These are phyloP conservation scores for Slavum lentiscoides DNA, from an alignment of 2,888 invertebrate genomes.

Conservation along the genomic window DNA sequence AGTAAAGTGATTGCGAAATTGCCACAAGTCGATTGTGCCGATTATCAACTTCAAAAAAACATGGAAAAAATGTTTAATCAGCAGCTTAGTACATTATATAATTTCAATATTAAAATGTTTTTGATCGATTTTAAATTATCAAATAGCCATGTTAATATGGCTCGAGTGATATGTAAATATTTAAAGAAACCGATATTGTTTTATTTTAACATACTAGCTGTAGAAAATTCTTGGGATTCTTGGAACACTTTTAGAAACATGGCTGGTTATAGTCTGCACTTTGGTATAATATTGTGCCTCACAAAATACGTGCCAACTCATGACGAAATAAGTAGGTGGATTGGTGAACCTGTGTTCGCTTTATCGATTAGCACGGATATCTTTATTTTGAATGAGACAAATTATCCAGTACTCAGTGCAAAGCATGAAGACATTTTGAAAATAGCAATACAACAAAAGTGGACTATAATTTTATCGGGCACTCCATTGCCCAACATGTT, in stretches of 20 bases:
- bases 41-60: conserved; percentile 15
- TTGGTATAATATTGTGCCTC: conserved; percentile 22
- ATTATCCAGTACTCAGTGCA: conserved; percentile 20
- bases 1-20: conserved; percentile 36
- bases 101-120: conserved; percentile 33
- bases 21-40: conserved; percentile 32
- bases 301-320: conserved; percentile 21
- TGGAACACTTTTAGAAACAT: conserved; percentile 45
- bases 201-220: conserved; percentile 22
- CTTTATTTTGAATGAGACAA: conserved; percentile 33
- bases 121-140: conserved; percentile 16
- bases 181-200: conserved; percentile 17
- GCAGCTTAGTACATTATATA: conserved; percentile 20
- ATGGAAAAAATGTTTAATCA: conserved; percentile 42
- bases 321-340: conserved; percentile 40
- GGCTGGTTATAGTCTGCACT: conserved; percentile 31
- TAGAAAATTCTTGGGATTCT: conserved; percentile 35
- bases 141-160: conserved; percentile 23
- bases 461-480: conserved; percentile 36
- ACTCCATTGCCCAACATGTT: conserved; percentile 26
- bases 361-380: conserved; percentile 26
- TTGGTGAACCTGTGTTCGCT: conserved; percentile 38
- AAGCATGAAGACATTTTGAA: conserved; percentile 37
- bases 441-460: conserved; percentile 47
- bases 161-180: conserved; percentile 34